Base-by-base conservation (phyloP, 1,140 invertebrate species). In the Temnothorax nylanderi region DNA sequence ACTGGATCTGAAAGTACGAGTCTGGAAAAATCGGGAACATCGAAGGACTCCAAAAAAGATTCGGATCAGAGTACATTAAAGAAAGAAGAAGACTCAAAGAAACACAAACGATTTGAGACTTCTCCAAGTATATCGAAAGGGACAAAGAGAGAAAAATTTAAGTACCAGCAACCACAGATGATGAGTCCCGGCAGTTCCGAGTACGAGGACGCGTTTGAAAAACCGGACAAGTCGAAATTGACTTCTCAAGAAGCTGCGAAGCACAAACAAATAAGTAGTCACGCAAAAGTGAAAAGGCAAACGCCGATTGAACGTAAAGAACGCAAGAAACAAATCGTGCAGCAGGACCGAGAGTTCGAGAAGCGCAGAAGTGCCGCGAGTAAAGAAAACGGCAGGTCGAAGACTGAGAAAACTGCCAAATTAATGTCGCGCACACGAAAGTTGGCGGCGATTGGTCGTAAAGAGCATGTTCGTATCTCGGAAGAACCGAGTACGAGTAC, bases 121-220 rank as follows among this genome's bases (percentile, higher is more conserved):
- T 67, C 64, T 0, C 44, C 87, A n/a, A 58, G 65, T 26, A 16
- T 67, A 18, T 76, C 85, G 1, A 87, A 85, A 26, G 89, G 92
- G 71, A 76, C 90, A 5, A 92, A 88, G 41, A 91, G n/a, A 58
- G 86, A 87, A 37, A 89, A 90, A 32, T 82, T 92, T 32, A 93
- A 93, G 21, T 91, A 93, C 44, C 93, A 93, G 11, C 86, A 91
- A 75, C 80, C 87, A 10, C 88, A 81, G 11, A 90, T 92, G n/a
- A 88, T 89, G 4, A 94, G 93, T 64, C 93, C 93, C 0, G 93
- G 88, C 11, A 95, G 93, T 85, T 95, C 93, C 0, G 94, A 95
- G 47, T 65, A 92, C 7, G 93, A 95, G 16, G 93, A 95, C 26
- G n/a, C 32, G n/a, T 44, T 82, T 2, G 92, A 92, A 34, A 93